Percentiles rank a stretch among this genome's conserved stretches.
Conservation (phyloP, 2,113 vertebrate species). For the Octodon degus region DNA sequence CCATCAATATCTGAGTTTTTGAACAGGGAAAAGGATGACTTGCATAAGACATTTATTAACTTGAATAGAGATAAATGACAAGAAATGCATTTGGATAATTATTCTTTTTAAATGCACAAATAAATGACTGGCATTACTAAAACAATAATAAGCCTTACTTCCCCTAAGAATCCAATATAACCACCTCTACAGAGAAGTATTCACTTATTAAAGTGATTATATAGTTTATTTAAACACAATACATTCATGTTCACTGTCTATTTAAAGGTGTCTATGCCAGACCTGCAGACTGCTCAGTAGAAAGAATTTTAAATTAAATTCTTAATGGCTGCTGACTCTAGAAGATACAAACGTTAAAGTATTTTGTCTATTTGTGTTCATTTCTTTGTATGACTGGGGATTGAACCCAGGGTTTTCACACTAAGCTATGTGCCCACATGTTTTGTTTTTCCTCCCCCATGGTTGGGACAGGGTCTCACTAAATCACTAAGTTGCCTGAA, state of each 20-base stretch:
- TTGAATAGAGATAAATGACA: background rate
- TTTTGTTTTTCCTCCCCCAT: background rate
- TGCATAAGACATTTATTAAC: background rate
- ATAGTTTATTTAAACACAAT: background rate
- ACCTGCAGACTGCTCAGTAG: background rate
- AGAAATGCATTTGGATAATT: background rate
- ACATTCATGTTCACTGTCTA: background rate
- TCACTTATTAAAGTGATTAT: background rate
- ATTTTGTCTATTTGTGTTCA: background rate
- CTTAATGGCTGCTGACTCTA: background rate
- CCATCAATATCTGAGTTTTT: background rate
- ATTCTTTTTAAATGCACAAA: background rate
- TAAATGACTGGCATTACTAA: background rate
- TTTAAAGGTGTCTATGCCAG: background rate
- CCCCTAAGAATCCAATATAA: slow-evolving; percentile 2
- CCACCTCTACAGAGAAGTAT: background rate
- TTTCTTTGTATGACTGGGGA: background rate
- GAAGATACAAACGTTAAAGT: background rate
- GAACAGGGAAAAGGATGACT: background rate
- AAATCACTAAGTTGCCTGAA: background rate
- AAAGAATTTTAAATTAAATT: slow-evolving; percentile 44
- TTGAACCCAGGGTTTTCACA: background rate
- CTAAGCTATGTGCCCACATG: background rate
- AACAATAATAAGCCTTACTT: background rate
- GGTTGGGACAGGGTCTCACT: background rate